Percentiles rank a stretch among this genome's conserved stretches.
These are phyloP conservation scores for Trachurus trachurus DNA, from an alignment of 2,797 vertebrate species.

Conservation along the genomic window DNA sequence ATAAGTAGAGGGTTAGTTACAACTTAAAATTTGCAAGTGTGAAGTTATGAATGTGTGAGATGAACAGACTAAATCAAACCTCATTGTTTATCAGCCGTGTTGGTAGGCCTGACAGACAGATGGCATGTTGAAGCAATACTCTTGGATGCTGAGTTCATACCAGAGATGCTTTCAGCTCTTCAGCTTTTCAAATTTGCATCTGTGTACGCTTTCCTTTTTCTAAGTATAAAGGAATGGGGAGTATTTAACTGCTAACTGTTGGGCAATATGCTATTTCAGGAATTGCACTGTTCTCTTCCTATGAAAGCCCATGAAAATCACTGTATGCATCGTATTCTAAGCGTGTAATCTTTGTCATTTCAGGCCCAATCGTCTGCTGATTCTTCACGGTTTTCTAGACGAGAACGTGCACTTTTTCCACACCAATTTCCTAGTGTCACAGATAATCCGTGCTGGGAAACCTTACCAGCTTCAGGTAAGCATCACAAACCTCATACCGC, in stretches of 20 bases:
- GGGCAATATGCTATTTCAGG: neutral
- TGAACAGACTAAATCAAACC: conserved; percentile 2
- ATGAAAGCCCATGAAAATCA: neutral
- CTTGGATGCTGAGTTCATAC: neutral
- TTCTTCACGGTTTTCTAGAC: conserved; percentile 97
- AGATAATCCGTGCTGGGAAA: conserved; percentile 98
- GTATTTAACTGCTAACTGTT: neutral
- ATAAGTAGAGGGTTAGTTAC: too few species aligned
- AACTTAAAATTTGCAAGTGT: neutral
- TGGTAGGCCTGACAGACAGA: conserved; percentile 5
- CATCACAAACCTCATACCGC: neutral
- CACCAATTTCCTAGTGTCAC: conserved; percentile 97
- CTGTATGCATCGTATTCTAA: neutral
- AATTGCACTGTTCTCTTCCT: neutral
- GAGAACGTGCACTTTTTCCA: conserved; percentile 99
- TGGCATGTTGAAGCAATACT: conserved; percentile 31
- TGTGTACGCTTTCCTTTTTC: neutral
- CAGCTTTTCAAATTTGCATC: neutral
- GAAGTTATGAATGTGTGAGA: neutral
- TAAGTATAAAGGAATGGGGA: neutral
- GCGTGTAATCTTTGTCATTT: conserved; percentile 19
- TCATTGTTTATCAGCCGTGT: neutral
- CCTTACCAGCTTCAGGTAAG: conserved; percentile 97
- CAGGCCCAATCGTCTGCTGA: conserved; percentile 97
- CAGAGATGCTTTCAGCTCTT: too few species aligned